Evolutionary conservation across 2,888 invertebrate genomes (phyloP).

Genomic region (Chalcosyrphus nemorum): DNA sequence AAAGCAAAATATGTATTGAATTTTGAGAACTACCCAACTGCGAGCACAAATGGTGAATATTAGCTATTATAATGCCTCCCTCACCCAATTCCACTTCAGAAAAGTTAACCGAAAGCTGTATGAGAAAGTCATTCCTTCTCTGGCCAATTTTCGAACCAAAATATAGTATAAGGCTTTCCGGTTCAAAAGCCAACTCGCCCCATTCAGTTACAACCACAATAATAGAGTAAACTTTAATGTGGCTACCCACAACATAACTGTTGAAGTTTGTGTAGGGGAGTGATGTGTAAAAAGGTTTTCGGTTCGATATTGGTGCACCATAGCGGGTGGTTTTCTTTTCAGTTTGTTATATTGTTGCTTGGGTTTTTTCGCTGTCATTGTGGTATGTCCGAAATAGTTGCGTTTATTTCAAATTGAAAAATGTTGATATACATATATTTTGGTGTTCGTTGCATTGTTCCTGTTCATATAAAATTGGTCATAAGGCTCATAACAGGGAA

Average conservation of each 20-base stretch:
- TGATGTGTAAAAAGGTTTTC: conserved; percentile 16
- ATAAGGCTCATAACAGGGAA: too few relatives aligned
- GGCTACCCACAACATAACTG: conserved; percentile 48
- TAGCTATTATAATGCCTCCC: background rate
- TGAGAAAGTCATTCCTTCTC: background rate
- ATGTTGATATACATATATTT: background rate
- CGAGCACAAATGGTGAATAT: conserved; percentile 28
- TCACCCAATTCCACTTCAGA: background rate
- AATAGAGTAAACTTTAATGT: conserved; percentile 53
- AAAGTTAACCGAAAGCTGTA: background rate
- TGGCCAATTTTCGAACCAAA: conserved; percentile 5
- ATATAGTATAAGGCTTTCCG: conserved; percentile 16
- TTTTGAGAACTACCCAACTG: conserved; percentile 22
- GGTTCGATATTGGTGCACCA: conserved; percentile 13
- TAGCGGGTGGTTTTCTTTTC: conserved; percentile 6
- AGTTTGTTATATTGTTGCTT: background rate
- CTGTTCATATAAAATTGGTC: too few relatives aligned
- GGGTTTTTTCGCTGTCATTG: background rate
- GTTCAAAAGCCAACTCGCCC: conserved; percentile 29
- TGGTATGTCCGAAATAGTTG: background rate
- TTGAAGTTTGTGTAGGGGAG: conserved; percentile 14
- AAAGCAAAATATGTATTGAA: background rate
- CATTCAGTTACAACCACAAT: conserved; percentile 50
- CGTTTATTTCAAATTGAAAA: background rate
- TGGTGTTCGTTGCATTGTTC: too few relatives aligned